Evolutionary conservation across 2,888 invertebrate species (phyloP).

Genomic region (Taenaris catops): DNA sequence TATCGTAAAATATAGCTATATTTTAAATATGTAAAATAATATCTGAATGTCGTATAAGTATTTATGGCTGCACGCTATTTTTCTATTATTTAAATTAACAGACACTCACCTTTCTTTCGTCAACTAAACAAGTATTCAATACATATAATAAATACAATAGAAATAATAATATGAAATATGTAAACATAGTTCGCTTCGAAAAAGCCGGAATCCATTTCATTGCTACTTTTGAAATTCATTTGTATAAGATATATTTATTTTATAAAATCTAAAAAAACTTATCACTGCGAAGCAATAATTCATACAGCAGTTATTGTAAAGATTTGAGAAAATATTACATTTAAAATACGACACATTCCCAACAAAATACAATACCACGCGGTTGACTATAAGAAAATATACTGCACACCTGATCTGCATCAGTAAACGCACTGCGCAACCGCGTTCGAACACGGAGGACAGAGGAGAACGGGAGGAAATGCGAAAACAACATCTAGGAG

Average conservation of each 20-base stretch:
- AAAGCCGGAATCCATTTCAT: slow-evolving; percentile 65
- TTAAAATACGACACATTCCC: slow-evolving; percentile 1
- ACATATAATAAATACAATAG: slow-evolving; percentile 70
- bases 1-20: no score
- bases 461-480: slow-evolving; percentile 16
- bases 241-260: slow-evolving; percentile 31
- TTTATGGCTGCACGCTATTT: no score
- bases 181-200: slow-evolving; percentile 64
- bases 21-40: no score
- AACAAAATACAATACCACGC: slow-evolving; percentile 13
- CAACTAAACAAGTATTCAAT: slow-evolving; percentile 67
- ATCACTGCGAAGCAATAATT: no score
- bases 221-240: slow-evolving; percentile 57
- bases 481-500: slow-evolving; percentile 16
- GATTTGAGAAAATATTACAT: no score
- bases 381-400: slow-evolving; percentile 17
- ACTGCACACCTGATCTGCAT: slow-evolving; percentile 27
- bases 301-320: no score
- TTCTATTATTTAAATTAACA: not conserved
- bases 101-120: slow-evolving; percentile 54
- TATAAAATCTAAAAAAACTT: no score
- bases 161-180: slow-evolving; percentile 64
- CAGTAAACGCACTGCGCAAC: slow-evolving; percentile 29
- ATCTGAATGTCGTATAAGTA: no score
- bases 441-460: slow-evolving; percentile 18